Base-by-base conservation (phyloP, 2,797 vertebrate species). In the Chromobotia macracanthus region DNA sequence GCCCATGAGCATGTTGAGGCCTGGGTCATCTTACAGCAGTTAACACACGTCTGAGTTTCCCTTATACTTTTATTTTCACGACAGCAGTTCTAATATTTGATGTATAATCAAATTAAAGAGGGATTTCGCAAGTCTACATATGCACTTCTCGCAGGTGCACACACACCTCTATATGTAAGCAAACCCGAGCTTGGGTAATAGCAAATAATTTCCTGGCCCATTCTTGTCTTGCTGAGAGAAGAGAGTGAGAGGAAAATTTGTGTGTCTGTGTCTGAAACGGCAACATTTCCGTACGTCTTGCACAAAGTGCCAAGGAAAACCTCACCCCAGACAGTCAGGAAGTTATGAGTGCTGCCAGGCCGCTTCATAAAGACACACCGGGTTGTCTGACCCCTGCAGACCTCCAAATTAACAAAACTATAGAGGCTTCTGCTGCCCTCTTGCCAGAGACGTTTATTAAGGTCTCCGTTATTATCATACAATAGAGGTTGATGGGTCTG, bases 321-420 rank as follows among this genome's bases (percentile, higher is more conserved):
- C 16, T 0, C 41, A 38, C 25, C 50, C 60, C 61, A 79, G 70
- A 78, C 78, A 67, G 51, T 68, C 56, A 75, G 77, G 51, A 53
- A 82, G 35, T 16, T 13, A 12, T 41, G 53, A 77, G 58, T 58
- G 58, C 63, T 70, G 41, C 53, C 74, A 48, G 35, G 38, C 51
- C 10, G 25, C n/a, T 63, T 73, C 48, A n/a, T 66, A 58, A 77
- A 35, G 7, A 73, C 65, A 58, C 56, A 72, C 61, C n/a, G 13
- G 38, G 41, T 6, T 38, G 53, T 65, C 56, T 84, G 73, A 80
- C 73, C 77, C 77, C 23, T 15, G 5, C 38, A 44, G 31, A 31
- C 68, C 41, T 72, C 56, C 38, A 35, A 10, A 28, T 35, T 46
- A 70, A 25, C 60, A 67, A 70, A 82, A 82, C 78, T 80, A 82